phyloP scores from a whole-genome alignment of 2,113 vertebrate genomes.

The Corydoras sp. region DNA sequence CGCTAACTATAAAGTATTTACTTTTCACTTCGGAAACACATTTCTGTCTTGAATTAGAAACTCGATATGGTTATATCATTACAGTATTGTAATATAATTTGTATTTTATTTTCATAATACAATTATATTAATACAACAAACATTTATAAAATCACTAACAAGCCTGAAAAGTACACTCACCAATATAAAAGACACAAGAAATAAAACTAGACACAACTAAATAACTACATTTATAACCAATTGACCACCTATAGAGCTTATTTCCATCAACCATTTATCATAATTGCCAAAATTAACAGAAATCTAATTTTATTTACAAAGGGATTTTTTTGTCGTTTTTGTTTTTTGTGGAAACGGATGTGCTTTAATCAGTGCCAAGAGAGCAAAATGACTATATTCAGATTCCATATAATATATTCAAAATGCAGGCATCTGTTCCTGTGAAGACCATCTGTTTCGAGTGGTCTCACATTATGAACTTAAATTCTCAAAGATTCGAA shows the following conservation, averaged over 20 bases:
- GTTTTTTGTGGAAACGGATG: background rate
- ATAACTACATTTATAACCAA: background rate
- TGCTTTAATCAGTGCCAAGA: conserved; percentile 22
- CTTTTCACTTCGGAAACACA: conserved; percentile 23
- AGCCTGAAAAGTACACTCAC: background rate
- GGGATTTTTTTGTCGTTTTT: background rate
- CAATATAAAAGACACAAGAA: background rate
- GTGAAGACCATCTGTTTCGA: conserved; percentile 33
- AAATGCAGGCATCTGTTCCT: conserved; percentile 31
- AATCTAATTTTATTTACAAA: background rate
- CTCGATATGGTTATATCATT: background rate
- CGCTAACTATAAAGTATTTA: conserved; percentile 33
- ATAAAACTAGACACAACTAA: background rate
- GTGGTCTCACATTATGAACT: conserved; percentile 30
- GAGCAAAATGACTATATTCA: conserved; percentile 15
- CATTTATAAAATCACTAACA: background rate
- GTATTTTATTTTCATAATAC: background rate
- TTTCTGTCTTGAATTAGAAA: conserved; percentile 13
- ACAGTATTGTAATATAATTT: background rate
- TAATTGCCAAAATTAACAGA: background rate
- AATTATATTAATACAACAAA: background rate
- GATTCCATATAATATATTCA: conserved; percentile 37
- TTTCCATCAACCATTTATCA: conserved; percentile 6
- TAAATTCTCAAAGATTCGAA: conserved; percentile 22
- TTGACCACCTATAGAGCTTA: background rate